These are phyloP conservation scores for Sphaeridia pumilis DNA, from an alignment of 2,888 invertebrate species.

Conservation along the genomic window DNA sequence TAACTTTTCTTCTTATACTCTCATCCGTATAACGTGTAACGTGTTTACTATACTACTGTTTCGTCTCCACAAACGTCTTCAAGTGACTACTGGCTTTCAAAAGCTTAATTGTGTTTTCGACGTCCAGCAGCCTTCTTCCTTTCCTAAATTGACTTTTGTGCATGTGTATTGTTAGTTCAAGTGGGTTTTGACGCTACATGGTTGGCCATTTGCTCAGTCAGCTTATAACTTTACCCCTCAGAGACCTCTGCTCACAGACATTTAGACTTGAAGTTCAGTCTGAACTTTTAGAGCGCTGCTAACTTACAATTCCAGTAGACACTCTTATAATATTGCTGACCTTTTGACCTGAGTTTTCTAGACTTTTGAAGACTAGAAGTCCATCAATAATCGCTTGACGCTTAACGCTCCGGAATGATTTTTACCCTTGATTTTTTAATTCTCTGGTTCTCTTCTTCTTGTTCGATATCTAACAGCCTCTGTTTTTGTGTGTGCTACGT, in stretches of 20 bases:
- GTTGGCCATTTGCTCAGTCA: too few relatives aligned
- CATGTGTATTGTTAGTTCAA: not conserved
- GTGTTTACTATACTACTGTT: not conserved
- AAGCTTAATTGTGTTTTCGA: too few relatives aligned
- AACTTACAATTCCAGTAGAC: too few relatives aligned
- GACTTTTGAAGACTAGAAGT: too few relatives aligned
- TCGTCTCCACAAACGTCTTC: not conserved
- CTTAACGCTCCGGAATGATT: not conserved
- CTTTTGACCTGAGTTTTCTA: too few relatives aligned
- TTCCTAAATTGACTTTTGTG: not conserved
- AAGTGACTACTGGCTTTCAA: not conserved
- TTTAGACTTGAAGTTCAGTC: too few relatives aligned
- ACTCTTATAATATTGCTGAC: too few relatives aligned
- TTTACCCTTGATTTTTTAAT: not conserved
- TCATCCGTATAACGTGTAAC: not conserved
- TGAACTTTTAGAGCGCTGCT: too few relatives aligned
- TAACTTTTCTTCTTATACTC: not conserved
- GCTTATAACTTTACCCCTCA: too few relatives aligned
- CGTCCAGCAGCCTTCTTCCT: not conserved
- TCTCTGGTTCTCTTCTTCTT: not conserved
- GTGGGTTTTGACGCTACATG: too few relatives aligned
- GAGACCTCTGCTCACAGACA: too few relatives aligned
- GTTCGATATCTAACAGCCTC: not conserved
- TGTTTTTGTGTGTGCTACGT: constrained; percentile 2
- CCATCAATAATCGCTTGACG: constrained; percentile 7